Base-by-base conservation (phyloP, 2,113 vertebrate genomes). In the Salvator merianae region DNA sequence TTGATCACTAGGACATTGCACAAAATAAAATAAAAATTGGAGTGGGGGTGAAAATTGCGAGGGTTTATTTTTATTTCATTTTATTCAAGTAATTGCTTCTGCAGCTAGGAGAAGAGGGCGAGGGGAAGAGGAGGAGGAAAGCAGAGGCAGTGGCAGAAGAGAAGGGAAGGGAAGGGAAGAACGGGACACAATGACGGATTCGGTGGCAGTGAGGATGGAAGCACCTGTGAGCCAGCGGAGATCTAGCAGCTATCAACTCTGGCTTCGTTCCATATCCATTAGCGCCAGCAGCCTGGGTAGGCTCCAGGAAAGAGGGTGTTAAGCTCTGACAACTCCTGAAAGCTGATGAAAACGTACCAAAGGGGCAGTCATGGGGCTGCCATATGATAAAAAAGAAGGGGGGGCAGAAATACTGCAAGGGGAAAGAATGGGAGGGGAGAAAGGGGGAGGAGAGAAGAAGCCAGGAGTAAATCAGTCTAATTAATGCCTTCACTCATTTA, bases 401-500 rank as follows among this genome's bases (percentile, higher is more conserved):
- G 40, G 43, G 40, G 34, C 2, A 18, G 0, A 2, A 0, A 7
- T 4, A 24, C 36, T 74, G 53, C 69, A 30, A 50, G 28, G 59
- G 1, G 73, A 9, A 50, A 0, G 72, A 2, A 20, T n/a, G 2
- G 38, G 30, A n/a, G 70, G 40, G 38, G 84, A 79, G 83, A 70
- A 63, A 84, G 66, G 73, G 80, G 84, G 76, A 79, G 79, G 40
- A 16, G 82, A 89, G 89, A 93, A 90, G 91, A 81, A 89, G 83
- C 84, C 91, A 87, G 83, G 88, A 94, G 91, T 91, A 95, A 95
- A 96, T 92, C 92, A 95, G 96, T 93, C 95, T 96, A 96, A 97
- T 97, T 97, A 97, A 96, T 94, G 94, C 93, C 93, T 94, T 94
- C 92, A 85, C 89, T 94, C 92, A 92, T 96, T 97, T 96, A 97